Percentiles rank a stretch among this genome's conserved stretches.
phyloP scores from a whole-genome alignment of 2,797 vertebrate genomes.

The Chrysocyon brachyurus region DNA sequence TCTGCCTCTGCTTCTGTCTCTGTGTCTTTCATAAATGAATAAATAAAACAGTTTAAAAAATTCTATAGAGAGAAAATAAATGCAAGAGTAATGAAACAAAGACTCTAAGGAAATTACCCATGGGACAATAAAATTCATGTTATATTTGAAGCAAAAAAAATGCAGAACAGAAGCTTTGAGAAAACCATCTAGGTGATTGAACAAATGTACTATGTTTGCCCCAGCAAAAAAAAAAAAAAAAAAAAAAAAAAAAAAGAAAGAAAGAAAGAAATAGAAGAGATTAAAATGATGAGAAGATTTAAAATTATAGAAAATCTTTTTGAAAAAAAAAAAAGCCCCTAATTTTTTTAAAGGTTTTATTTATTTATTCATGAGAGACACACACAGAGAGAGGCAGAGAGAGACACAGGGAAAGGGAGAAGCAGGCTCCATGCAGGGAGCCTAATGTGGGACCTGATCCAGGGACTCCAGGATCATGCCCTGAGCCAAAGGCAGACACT shows the following conservation, averaged over 20 bases:
- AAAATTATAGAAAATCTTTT: background rate
- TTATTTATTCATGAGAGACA: too few species aligned
- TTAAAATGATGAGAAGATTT: background rate
- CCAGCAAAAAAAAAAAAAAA: too few species aligned
- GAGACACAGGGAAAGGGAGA: too few species aligned
- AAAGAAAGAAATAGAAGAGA: background rate
- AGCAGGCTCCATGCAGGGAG: too few species aligned
- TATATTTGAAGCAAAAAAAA: background rate
- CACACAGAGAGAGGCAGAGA: too few species aligned
- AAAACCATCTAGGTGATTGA: background rate
- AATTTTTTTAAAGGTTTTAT: background rate
- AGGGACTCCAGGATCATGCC: too few species aligned
- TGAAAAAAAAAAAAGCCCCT: background rate
- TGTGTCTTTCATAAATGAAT: too few species aligned
- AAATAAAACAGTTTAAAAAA: too few species aligned
- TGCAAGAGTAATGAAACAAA: background rate
- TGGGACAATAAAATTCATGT: background rate
- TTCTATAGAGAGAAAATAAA: background rate
- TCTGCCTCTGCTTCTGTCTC: too few species aligned
- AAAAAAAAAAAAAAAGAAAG: background rate
- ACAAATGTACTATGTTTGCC: background rate
- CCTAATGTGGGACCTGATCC: too few species aligned
- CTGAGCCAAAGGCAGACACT: too few species aligned
- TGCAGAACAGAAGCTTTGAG: background rate
- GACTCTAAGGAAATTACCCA: background rate